Evolutionary conservation across 2,888 invertebrate species (phyloP).

Genomic region (Euspilapteryx auroguttella): DNA sequence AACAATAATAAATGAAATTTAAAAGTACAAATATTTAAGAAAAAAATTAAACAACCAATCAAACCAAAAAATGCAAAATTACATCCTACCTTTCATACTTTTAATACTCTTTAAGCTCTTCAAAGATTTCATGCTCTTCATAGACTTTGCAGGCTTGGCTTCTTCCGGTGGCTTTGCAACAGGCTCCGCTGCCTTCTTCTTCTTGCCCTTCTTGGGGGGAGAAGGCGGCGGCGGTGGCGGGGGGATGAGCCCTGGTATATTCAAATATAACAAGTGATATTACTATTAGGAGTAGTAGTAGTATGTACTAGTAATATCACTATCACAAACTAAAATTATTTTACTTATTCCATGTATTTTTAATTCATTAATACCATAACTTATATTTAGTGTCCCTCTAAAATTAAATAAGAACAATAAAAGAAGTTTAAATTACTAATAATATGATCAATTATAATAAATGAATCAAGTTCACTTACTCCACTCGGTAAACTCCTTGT

Average conservation of each 20-base stretch:
- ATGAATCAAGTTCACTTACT: slow-evolving; percentile 47
- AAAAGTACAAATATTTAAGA: too few species aligned
- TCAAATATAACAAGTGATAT: too few species aligned
- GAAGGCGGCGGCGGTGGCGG: slow-evolving; percentile 38
- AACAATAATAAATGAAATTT: too few species aligned
- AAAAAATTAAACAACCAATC: too few species aligned
- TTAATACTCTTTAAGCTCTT: slow-evolving; percentile 18
- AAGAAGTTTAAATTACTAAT: too few species aligned
- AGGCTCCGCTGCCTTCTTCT: slow-evolving; percentile 10
- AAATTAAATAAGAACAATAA: neutral
- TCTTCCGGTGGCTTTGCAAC: neutral
- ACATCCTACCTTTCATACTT: slow-evolving; percentile 17
- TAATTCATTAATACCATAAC: too few species aligned
- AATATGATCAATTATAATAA: neutral
- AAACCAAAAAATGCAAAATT: too few species aligned
- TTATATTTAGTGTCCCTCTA: neutral
- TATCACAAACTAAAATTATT: neutral
- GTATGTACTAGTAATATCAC: neutral
- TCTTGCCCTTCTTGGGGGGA: slow-evolving; percentile 24
- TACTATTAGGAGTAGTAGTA: too few species aligned
- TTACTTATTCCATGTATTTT: too few species aligned
- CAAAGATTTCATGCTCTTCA: slow-evolving; percentile 15
- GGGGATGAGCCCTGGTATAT: slow-evolving; percentile 35
- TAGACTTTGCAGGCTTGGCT: neutral
- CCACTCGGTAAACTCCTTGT: slow-evolving; percentile 77